A percentile compares a stretch with the other conserved stretches of the same genome.
These are phyloP conservation scores for Metopolophium dirhodum DNA, from an alignment of 1,140 invertebrate species.

Conservation along the genomic window DNA sequence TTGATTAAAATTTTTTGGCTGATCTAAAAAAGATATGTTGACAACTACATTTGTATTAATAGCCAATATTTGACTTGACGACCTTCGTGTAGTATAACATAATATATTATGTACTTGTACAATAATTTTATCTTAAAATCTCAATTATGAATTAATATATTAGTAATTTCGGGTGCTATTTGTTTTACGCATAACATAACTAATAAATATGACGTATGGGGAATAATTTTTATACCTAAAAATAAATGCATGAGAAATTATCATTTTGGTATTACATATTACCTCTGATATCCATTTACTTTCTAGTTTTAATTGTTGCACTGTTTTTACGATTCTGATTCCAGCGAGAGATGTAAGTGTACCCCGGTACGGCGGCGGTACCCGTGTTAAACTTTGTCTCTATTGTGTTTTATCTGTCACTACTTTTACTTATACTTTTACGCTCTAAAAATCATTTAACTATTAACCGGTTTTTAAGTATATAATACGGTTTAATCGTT, in stretches of 20 bases:
- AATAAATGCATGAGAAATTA: neutral
- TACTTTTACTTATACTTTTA: slow-evolving; percentile 31
- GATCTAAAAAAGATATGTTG: neutral
- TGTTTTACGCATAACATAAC: neutral
- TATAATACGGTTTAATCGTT: neutral
- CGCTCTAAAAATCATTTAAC: slow-evolving; percentile 46
- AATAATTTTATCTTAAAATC: too few species aligned
- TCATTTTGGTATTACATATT: neutral
- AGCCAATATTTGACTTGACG: neutral
- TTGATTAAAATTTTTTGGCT: neutral
- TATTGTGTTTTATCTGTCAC: slow-evolving; percentile 43
- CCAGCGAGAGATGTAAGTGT: neutral
- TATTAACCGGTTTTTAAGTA: slow-evolving; percentile 25
- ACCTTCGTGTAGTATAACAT: neutral
- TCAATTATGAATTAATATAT: too few species aligned
- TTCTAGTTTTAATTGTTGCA: slow-evolving; percentile 40
- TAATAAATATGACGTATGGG: neutral
- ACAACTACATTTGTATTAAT: neutral
- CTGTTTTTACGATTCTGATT: neutral
- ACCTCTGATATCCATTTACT: neutral
- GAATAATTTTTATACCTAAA: neutral
- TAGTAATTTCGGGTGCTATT: neutral
- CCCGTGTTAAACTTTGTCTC: neutral
- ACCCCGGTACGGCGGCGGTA: neutral
- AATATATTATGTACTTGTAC: neutral